Base-by-base conservation (phyloP, 2,888 invertebrate species). In the Diplazon laetatorius region DNA sequence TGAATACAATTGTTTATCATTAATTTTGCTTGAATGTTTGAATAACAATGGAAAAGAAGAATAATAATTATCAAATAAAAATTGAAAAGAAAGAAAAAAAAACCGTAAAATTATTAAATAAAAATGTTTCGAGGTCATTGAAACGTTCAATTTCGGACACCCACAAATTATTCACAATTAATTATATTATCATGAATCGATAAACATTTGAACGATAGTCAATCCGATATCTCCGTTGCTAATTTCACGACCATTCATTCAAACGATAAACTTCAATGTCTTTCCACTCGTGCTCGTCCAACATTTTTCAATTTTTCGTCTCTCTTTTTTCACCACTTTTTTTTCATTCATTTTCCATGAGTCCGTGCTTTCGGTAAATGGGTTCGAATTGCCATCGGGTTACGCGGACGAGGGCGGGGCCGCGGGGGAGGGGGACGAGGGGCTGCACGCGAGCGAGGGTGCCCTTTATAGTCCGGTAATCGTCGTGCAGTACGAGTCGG, bases 371-470 rank as follows among this genome's bases (percentile, higher is more conserved):
- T 76, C 68, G 72, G 76, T 84, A 86, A 87, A 87, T 87, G 87
- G 86, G 84, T 82, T 81, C 77, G 85, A 85, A 87, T 87, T 85
- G 85, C 86, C 84, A 84, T 84, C 81, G 82, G 80, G 79, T 83
- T 77, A 66, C 78, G 52, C 70, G 70, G 60, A 70, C 65, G 70
- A 74, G 55, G 52, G 22, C 20, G 39, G 57, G 69, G 42, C 48
- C 68, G 59, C 12, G 79, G 52, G 42, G 42, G 59, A 48, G 42
- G 52, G 74, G 70, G 60, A 70, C 65, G 70, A 74, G 55, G 52
- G 22, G 30, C 46, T 63, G 69, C 50, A 57, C 68, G 59, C 12
- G 79, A 57, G 42, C 48, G 59, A 48, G 2, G 62, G 25, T 44
- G 12, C 71, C 63, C 74, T 77, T 77, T 78, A 76, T 78, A 73